Percentiles rank a stretch among this genome's conserved stretches.
Evolutionary conservation across 2,888 invertebrate genomes (phyloP).

Genomic region (Melinopterus prodromus): DNA sequence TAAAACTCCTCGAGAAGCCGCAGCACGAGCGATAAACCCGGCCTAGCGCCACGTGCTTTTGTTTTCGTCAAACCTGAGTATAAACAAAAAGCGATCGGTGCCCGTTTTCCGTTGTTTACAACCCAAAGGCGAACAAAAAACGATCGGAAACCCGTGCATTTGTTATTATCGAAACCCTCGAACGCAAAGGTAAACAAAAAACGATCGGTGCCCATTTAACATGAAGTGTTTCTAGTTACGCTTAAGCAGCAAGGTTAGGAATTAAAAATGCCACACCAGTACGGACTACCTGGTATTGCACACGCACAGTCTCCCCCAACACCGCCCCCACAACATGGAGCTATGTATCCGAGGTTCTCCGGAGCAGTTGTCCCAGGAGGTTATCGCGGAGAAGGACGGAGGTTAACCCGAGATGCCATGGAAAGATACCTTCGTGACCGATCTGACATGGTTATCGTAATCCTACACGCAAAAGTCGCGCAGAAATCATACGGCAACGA

Average conservation of each 20-base stretch:
- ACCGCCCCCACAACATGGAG: conserved; percentile 73
- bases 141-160: background rate
- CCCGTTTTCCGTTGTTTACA: background rate
- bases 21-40: conserved; percentile 9
- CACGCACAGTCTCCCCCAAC: conserved; percentile 85
- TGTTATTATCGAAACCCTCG: background rate
- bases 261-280: conserved; percentile 81
- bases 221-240: conserved; percentile 10
- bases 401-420: conserved; percentile 92
- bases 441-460: conserved; percentile 95
- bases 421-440: conserved; percentile 93
- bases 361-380: conserved; percentile 71
- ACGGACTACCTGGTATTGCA: conserved; percentile 75
- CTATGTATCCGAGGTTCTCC: conserved; percentile 66
- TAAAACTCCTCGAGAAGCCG: background rate
- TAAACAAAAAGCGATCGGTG: conserved; percentile 14
- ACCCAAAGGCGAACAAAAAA: background rate
- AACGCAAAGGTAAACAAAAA: conserved; percentile 5
- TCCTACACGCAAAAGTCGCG: conserved; percentile 98
- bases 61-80: conserved; percentile 24
- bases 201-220: background rate
- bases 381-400: conserved; percentile 81
- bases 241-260: background rate
- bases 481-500: conserved; percentile 99
- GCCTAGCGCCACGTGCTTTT: conserved; percentile 33